Evolutionary conservation across 2,888 invertebrate genomes (phyloP).

Genomic region (Eupithecia inturbata): DNA sequence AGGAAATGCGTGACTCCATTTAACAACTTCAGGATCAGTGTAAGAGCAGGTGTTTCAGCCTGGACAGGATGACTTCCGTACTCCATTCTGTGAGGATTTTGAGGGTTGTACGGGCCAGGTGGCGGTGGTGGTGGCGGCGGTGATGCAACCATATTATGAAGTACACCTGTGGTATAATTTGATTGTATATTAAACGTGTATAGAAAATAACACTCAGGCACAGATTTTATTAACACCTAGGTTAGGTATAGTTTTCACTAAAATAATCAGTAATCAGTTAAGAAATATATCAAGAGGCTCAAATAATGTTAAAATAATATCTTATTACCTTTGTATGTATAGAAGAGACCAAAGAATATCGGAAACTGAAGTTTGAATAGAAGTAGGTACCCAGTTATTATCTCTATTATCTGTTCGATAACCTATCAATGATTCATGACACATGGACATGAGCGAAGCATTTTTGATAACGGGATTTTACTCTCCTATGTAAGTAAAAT

Average conservation of each 20-base stretch:
- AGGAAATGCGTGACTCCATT: slow-evolving; percentile 5
- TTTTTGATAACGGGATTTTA: neutral
- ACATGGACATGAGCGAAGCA: neutral
- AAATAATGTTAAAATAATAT: neutral
- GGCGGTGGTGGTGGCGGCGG: slow-evolving; percentile 42
- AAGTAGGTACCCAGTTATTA: neutral
- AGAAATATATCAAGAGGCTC: neutral
- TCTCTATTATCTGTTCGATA: slow-evolving; percentile 1
- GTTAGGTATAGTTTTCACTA: neutral
- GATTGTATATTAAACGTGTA: neutral
- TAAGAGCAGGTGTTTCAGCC: slow-evolving; percentile 33
- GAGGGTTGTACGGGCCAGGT: slow-evolving; percentile 13
- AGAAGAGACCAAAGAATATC: neutral
- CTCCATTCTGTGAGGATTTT: slow-evolving; percentile 39
- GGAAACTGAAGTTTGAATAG: slow-evolving; percentile 3
- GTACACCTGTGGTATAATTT: neutral
- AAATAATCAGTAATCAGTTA: neutral
- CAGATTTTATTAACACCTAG: too few species aligned
- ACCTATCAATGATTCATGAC: neutral
- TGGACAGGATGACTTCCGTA: slow-evolving; percentile 36
- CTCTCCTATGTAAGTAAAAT: neutral
- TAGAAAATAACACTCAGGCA: neutral
- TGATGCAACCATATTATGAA: slow-evolving; percentile 19
- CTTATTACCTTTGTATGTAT: neutral
- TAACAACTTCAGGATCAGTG: neutral